Base-by-base conservation (phyloP, 2,113 vertebrate genomes). In the Aythya baeri region DNA sequence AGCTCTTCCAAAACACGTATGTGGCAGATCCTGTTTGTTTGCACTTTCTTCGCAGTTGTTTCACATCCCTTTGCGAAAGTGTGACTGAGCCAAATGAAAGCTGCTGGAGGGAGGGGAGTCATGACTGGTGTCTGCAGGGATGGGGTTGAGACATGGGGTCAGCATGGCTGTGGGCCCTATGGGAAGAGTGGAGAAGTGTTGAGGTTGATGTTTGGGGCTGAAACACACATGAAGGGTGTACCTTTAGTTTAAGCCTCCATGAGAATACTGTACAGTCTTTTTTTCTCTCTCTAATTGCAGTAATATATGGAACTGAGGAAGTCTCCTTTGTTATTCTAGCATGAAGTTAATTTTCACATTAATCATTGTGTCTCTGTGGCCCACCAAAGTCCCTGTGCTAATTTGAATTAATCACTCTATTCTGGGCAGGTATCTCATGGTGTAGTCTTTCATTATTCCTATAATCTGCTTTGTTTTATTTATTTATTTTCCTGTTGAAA, bases 331-430 rank as follows among this genome's bases (percentile, higher is more conserved):
- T 97, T 95, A 93, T 95, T 96, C 61, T 89, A 93, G 80, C 93
- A 82, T 92, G 86, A 96, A 91, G 49, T 68, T 72, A 84, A 84
- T 75, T 93, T 91, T 76, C 92, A 52, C 86, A 87, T 95, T 89
- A 95, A 94, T 95, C 77, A 92, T 68, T 11, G 5, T 79, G 81
- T 93, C 80, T 71, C 91, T 4, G 4, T 2, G 12, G 86, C 58
- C 89, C 70, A 62, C 83, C 88, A 7, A 91, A 94, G 29, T 76
- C 77, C 86, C 89, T 34, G 4, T 82, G 91, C 83, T 96, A 95
- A 97, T 92, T 85, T 94, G 63, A 87, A 96, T 97, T 96, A 94
- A 95, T 95, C 31, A 8, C 66, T 88, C 49, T 82, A 5, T 93
- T 89, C 84, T 46, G 71, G 38, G 66, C 86, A 96, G 77, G 74